Conservation (phyloP, 1,140 invertebrate genomes). For the Drosophila persimilis region DNA sequence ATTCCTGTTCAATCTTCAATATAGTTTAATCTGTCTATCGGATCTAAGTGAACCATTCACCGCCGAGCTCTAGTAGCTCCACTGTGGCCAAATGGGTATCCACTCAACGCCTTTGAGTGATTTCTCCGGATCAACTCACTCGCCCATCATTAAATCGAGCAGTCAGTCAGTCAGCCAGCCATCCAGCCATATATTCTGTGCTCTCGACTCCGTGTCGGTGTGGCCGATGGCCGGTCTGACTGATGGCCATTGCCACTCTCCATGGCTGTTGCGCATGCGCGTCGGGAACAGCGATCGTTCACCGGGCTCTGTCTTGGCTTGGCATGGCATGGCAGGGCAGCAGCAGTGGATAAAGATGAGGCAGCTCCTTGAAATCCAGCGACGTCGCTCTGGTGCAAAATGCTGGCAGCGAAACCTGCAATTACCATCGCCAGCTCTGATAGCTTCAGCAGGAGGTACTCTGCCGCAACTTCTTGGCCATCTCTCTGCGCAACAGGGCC, state of each 20-base stretch:
- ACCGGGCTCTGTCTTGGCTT: conserved; percentile 24
- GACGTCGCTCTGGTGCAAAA: conserved; percentile 76
- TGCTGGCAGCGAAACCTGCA: conserved; percentile 78
- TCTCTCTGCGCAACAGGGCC: conserved; percentile 7
- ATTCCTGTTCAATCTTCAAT: too few species aligned
- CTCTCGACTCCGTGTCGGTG: conserved; percentile 15
- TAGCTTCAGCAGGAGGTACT: conserved; percentile 46
- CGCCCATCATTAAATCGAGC: conserved; percentile 72
- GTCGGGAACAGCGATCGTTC: conserved; percentile 59
- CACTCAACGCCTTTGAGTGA: conserved; percentile 38
- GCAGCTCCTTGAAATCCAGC: conserved; percentile 64
- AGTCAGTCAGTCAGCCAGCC: conserved; percentile 54
- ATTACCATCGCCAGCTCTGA: conserved; percentile 82
- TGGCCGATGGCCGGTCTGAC: conserved; percentile 39
- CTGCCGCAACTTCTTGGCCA: neutral
- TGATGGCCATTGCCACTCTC: conserved; percentile 60
- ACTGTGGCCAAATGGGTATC: neutral
- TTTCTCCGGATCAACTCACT: conserved; percentile 41
- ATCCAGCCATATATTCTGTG: conserved; percentile 13
- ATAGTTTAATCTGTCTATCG: too few species aligned
- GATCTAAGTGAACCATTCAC: neutral
- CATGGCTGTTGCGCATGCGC: conserved; percentile 64
- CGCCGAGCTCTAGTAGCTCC: neutral
- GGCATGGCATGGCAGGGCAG: conserved; percentile 3
- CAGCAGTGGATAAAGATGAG: conserved; percentile 4